Evolutionary conservation across 2,888 invertebrate species (phyloP).

Genomic region (Tenthredo mesomela): DNA sequence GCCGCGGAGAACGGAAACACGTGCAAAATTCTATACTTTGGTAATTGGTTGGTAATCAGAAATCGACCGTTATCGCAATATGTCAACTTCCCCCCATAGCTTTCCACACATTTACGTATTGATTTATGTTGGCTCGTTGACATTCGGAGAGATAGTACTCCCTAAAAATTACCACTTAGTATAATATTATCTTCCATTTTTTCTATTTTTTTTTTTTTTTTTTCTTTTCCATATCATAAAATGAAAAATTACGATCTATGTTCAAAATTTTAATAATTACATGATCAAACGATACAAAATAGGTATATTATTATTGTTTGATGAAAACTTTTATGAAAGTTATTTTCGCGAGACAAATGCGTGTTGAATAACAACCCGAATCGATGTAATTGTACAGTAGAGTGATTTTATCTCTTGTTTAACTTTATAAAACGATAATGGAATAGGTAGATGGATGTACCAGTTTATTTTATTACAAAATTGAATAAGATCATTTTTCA

Average conservation of each 20-base stretch:
- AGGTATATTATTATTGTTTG: not conserved
- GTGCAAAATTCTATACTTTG: slow-evolving; percentile 7
- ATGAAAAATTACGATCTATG: not conserved
- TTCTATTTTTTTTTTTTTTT: not conserved
- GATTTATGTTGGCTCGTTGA: not conserved
- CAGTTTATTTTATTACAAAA: not conserved
- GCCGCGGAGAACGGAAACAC: slow-evolving; percentile 17
- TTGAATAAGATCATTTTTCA: slow-evolving; percentile 36
- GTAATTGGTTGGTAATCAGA: slow-evolving; percentile 37
- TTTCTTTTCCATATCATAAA: not conserved
- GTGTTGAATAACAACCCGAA: not conserved
- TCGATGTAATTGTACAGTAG: not conserved
- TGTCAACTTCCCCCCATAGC: not conserved
- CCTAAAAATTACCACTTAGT: not conserved
- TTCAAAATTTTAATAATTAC: not conserved
- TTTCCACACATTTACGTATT: not conserved
- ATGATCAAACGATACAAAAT: not conserved
- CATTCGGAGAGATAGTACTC: not conserved
- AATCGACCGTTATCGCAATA: not conserved
- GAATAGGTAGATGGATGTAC: not conserved
- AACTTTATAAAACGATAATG: slow-evolving; percentile 14
- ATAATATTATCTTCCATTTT: too few species aligned
- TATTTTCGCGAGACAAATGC: not conserved
- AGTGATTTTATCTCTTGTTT: not conserved
- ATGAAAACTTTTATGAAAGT: not conserved